Evolutionary conservation across 2,113 vertebrate genomes (phyloP).

Genomic region (Cygnus buccinator): DNA sequence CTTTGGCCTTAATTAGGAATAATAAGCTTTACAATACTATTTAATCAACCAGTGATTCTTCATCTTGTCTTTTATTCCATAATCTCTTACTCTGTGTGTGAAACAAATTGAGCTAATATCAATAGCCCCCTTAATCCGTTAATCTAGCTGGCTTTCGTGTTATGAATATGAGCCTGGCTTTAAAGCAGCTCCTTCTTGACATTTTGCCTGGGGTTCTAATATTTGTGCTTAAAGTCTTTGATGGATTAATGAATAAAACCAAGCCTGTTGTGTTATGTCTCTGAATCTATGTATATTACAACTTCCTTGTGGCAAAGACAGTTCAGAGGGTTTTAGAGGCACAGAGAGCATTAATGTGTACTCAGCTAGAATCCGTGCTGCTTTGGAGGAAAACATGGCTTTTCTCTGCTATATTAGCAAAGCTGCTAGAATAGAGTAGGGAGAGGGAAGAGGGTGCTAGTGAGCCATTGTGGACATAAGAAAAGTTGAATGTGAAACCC

Average conservation of each 20-base stretch:
- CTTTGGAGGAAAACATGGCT: neutral
- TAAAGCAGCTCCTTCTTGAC: neutral
- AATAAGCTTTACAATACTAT: neutral
- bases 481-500: neutral
- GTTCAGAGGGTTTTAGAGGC: neutral
- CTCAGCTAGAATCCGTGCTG: neutral
- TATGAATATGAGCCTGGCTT: neutral
- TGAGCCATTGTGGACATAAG: neutral
- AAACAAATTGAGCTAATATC: neutral
- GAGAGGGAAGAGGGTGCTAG: neutral
- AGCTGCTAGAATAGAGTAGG: neutral
- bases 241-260: neutral
- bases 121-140: neutral
- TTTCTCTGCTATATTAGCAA: neutral
- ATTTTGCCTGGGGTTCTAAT: constrained; percentile 5
- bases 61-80: neutral
- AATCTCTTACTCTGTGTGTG: neutral
- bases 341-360: neutral
- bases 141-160: neutral
- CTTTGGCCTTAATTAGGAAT: neutral
- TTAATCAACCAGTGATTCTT: neutral
- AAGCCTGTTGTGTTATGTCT: neutral
- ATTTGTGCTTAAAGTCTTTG: neutral
- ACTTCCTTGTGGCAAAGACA: neutral
- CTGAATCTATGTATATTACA: neutral